Evolutionary conservation across 2,888 invertebrate genomes (phyloP), one percentile per base, ranked within the genome.

Genomic region (Abrostola triplasia): DNA sequence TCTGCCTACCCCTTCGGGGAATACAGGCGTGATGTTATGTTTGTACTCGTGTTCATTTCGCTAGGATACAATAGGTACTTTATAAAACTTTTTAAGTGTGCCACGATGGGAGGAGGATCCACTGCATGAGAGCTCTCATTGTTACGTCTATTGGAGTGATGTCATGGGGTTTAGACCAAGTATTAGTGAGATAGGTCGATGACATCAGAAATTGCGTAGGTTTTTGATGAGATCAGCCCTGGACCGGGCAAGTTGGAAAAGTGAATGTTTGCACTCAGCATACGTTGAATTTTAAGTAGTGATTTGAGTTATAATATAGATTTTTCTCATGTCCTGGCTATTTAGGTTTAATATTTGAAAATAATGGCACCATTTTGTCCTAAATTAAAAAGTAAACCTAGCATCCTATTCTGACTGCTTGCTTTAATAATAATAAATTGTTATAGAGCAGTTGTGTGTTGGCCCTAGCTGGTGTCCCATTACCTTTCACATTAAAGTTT

Each of bases 121-220:
- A 7, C n/a, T 8, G 8, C n/a, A 24, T 47, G 44, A 47, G 24
- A 24, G 9, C 13, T 24, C 5, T 13, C 12, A 47, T 47, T 47
- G 44, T 47, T 47, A 13, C 24, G 13, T 24, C 24, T 47, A 13
- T 47, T 47, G 9, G 44, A 24, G 44, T 47, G 44, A 47, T 47
- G 13, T 47, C 44, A 47, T 47, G 44, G 44, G 44, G 13, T 47
- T 47, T 47, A 9, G 44, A 13, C 13, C 44, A 47, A 47, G 44
- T 47, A 47, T 47, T 47, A 24, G 44, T 24, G 12, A 47, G 44
- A 47, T 47, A 24, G 44, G 44, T 47, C 44, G 44, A 47, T 47
- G 44, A 47, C 44, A 47, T 47, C 44, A 47, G 44, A 24, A 13
- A 10, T 9, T 47, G 44, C 44, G 44, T 47, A 24, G 44, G 44